Evolutionary conservation across 1,140 invertebrate genomes (phyloP).

Genomic region (Euwallacea fornicatus): DNA sequence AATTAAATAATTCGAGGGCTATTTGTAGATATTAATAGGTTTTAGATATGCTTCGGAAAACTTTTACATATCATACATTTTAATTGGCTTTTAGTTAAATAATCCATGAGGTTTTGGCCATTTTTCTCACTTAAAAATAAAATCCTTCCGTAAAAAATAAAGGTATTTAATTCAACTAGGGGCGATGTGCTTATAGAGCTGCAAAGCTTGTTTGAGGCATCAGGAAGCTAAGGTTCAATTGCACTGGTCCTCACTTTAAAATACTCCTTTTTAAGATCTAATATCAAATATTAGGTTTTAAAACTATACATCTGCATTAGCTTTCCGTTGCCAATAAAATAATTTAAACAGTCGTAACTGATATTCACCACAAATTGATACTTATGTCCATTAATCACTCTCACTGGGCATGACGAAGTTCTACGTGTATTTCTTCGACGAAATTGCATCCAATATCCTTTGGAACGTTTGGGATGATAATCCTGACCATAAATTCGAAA

Average conservation of each 20-base stretch:
- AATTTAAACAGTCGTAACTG: neutral
- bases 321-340: conserved; percentile 4
- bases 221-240: neutral
- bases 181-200: neutral
- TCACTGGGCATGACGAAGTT: conserved; percentile 2
- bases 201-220: neutral
- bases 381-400: neutral
- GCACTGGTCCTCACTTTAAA: neutral
- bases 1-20: no score
- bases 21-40: no score
- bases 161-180: neutral
- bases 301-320: neutral
- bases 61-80: neutral
- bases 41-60: neutral
- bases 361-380: conserved; percentile 1
- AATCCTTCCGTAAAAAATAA: neutral
- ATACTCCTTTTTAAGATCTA: neutral
- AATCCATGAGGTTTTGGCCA: no score
- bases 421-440: conserved; percentile 52
- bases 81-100: no score
- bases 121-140: neutral
- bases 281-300: no score
- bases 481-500: conserved; percentile 47
- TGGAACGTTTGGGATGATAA: conserved; percentile 50
- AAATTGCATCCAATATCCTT: conserved; percentile 51